Base-by-base conservation (phyloP, 1,140 invertebrate genomes). In the Sinonovacula constricta region DNA sequence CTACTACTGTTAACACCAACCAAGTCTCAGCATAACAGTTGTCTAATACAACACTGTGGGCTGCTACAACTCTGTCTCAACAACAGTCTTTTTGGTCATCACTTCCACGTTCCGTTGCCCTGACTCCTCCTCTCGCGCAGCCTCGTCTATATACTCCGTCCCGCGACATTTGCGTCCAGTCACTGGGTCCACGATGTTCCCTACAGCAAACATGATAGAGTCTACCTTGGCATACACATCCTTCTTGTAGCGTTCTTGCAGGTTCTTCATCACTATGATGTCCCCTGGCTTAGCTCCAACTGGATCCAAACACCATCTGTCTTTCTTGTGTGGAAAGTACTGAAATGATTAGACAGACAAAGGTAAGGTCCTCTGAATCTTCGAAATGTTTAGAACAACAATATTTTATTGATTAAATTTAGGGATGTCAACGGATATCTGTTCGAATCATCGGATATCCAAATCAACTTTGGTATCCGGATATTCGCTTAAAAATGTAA, bases 81-180 rank as follows among this genome's bases (percentile, higher is more conserved):
- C 22, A 2, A 30, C 4, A 22, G 1, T 39, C 24, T 59, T 39
- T 14, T 2, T 0, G 28, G 30, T 65, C 4, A 53, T 39, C 28
- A 51, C 31, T 39, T 56, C 10, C 28, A 26, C 45, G 4, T 26
- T 28, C 54, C 57, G 49, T 36, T 34, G 33, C 34, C 18, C 15
- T 30, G 60, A 56, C 69, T 83, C 81, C 26, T 63, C 54, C 33
- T 62, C 31, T 51, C 81, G 70, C 31, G 18, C 15, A 1, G 59
- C 51, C 15, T 72, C 72, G 53, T 83, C 81, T 39, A 83, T 72
- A 57, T 68, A 83, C 34, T 74, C 26, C 24, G 34, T 83, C 4
- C 81, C 78, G 3, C 77, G 26, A 39, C 81, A 83, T 15, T 33
- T 67, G 15, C 74, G n/a, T 0, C 81, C 81, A n/a, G 81, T 83